Percentiles rank a stretch among this genome's conserved stretches.
Evolutionary conservation across 53 echinoderm and acorn worm species (phyloP).

Genomic region (Hippasteria phrygiana): DNA sequence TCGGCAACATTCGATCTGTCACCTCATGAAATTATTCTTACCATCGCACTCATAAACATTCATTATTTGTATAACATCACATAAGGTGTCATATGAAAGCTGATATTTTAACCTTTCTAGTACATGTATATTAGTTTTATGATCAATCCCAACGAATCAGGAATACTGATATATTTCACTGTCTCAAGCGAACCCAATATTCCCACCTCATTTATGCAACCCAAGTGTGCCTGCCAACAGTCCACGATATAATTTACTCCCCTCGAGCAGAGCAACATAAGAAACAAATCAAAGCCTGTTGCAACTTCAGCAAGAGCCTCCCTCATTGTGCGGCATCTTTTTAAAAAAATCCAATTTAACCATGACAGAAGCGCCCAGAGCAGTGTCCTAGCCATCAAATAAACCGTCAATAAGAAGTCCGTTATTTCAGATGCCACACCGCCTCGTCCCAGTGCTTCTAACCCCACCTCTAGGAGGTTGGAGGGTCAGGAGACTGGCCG

Average conservation of each 20-base stretch:
- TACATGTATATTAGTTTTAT: too few species aligned
- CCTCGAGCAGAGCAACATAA: neutral
- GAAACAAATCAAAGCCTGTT: conserved; percentile 34
- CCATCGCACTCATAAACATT: too few species aligned
- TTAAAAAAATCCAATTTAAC: conserved; percentile 26
- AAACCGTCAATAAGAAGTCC: conserved; percentile 31
- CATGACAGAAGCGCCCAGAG: neutral
- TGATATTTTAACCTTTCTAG: too few species aligned
- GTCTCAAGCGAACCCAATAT: neutral
- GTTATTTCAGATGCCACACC: conserved; percentile 41
- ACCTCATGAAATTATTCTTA: too few species aligned
- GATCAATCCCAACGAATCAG: too few species aligned
- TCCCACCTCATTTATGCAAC: conserved; percentile 3
- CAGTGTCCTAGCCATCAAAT: neutral
- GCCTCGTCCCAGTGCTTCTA: neutral
- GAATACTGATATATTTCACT: too few species aligned
- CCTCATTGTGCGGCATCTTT: neutral
- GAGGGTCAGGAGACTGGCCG: neutral
- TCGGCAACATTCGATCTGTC: too few species aligned
- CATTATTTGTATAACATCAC: too few species aligned
- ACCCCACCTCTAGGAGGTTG: neutral
- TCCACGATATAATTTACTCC: neutral
- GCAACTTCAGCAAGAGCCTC: neutral
- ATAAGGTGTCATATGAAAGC: too few species aligned
- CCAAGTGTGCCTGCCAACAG: neutral